phyloP scores from a whole-genome alignment of 2,113 vertebrate genomes.

The Actenoides hombroni region DNA sequence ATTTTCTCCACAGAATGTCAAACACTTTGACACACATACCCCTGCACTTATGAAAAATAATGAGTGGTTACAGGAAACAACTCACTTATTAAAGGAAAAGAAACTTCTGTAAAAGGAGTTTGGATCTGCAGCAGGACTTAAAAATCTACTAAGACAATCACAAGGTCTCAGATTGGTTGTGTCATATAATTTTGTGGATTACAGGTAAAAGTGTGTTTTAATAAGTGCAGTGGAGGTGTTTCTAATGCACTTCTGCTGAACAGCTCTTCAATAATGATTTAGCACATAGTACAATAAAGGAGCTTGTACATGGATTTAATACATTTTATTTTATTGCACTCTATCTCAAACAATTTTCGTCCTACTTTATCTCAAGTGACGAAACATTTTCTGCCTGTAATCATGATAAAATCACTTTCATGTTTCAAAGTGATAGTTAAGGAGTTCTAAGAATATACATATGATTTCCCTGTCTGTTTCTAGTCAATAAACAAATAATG shows the following conservation, averaged over 20 bases:
- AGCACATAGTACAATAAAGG: conserved; percentile 5
- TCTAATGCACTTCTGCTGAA: neutral
- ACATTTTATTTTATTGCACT: conserved; percentile 38
- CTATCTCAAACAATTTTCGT: conserved; percentile 17
- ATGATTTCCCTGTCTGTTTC: neutral
- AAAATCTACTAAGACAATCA: neutral
- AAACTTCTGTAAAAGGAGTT: conserved; percentile 13
- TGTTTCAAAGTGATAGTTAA: conserved; percentile 23
- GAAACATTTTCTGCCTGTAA: conserved; percentile 2
- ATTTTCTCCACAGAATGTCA: conserved; percentile 58
- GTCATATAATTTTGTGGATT: neutral
- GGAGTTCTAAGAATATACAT: neutral
- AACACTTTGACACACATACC: conserved; percentile 43
- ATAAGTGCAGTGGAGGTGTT: neutral
- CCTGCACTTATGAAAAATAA: conserved; percentile 60
- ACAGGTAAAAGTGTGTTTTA: conserved; percentile 14
- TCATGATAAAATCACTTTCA: neutral
- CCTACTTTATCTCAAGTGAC: neutral
- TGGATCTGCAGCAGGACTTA: neutral
- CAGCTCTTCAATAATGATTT: conserved; percentile 15
- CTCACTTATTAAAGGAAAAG: conserved; percentile 48
- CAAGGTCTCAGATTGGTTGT: neutral
- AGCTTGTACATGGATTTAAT: neutral
- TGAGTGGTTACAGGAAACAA: conserved; percentile 68
- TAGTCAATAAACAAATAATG: neutral